A percentile compares a stretch with the other conserved stretches of the same genome.
Evolutionary conservation across 2,888 invertebrate genomes (phyloP).

Genomic region (Odontocolon sp.): DNA sequence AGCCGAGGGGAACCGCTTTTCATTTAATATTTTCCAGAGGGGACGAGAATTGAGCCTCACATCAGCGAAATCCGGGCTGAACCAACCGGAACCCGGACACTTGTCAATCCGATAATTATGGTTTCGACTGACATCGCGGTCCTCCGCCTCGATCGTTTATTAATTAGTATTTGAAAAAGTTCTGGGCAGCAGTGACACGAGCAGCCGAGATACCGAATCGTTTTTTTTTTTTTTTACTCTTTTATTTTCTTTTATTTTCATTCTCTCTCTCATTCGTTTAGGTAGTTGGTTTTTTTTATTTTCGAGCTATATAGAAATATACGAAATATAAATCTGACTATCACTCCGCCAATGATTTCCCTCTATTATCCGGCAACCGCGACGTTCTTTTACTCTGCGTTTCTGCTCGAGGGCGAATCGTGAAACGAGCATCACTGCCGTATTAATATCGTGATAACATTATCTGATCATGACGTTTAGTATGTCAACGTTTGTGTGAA

Average conservation of each 20-base stretch:
- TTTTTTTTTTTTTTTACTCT: conserved; percentile 30
- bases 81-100: conserved; percentile 25
- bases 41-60: conserved; percentile 13
- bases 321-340: neutral
- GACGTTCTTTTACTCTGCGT: too few relatives aligned
- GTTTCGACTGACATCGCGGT: conserved; percentile 52
- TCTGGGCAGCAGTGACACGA: conserved; percentile 7
- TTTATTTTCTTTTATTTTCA: neutral
- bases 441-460: neutral
- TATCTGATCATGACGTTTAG: neutral
- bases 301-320: neutral
- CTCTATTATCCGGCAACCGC: too few relatives aligned
- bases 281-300: neutral
- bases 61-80: neutral
- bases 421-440: neutral
- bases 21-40: conserved; percentile 55
- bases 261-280: conserved; percentile 4
- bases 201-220: conserved; percentile 25
- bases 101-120: conserved; percentile 57
- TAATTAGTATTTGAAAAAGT: conserved; percentile 60
- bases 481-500: neutral
- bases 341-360: too few relatives aligned
- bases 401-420: neutral
- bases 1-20: conserved; percentile 40
- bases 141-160: conserved; percentile 54